These are phyloP conservation scores for Antechinus stuartii DNA, from an alignment of 2,113 vertebrate genomes.

Conservation along the genomic window DNA sequence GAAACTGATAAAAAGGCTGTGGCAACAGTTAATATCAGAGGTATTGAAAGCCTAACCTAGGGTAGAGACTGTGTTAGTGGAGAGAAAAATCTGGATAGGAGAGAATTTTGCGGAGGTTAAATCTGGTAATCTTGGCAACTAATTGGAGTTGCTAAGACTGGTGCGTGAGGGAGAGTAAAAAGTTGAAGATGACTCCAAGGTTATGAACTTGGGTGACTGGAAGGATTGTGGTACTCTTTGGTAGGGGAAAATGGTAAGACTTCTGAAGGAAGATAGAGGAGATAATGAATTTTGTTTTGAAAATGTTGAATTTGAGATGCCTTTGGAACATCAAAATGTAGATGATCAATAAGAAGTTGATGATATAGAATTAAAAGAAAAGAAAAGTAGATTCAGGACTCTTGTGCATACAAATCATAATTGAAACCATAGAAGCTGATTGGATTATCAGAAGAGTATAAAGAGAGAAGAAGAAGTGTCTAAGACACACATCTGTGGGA, in stretches of 20 bases:
- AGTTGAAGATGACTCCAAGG: not conserved
- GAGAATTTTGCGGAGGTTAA: not conserved
- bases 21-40: not conserved
- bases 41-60: not conserved
- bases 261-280: not conserved
- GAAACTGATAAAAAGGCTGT: not conserved
- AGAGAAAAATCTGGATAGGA: not conserved
- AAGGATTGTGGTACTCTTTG: not conserved
- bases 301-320: not conserved
- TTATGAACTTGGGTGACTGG: not conserved
- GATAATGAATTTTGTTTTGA: not conserved
- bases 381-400: not conserved
- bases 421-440: not conserved
- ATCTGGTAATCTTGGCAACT: not conserved
- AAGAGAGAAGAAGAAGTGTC: not conserved
- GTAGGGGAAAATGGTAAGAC: not conserved
- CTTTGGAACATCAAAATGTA: not conserved
- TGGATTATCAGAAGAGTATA: not conserved
- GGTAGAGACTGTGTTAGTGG: not conserved
- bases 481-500: not conserved
- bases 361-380: not conserved
- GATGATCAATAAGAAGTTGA: not conserved
- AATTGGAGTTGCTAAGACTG: not conserved
- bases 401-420: not conserved
- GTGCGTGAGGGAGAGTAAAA: not conserved